Conservation (phyloP, 2,888 invertebrate species). For the Eupeodes latifasciatus region DNA sequence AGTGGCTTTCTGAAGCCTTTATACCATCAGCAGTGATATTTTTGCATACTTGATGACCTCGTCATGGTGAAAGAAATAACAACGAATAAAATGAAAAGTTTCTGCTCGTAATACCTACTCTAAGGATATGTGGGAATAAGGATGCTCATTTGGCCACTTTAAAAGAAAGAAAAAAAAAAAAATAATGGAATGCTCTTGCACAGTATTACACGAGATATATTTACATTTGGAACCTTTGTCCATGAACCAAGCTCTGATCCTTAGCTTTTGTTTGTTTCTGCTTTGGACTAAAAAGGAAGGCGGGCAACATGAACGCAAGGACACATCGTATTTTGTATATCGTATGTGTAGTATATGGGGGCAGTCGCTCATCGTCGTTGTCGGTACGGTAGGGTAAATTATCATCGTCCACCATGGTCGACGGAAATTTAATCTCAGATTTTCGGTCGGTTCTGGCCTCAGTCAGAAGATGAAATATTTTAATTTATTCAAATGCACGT, state of each 20-base stretch:
- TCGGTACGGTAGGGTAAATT: conserved; percentile 21
- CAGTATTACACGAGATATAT: not conserved
- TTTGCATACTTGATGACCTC: not conserved
- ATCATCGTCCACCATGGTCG: conserved; percentile 56
- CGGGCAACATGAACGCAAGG: conserved; percentile 35
- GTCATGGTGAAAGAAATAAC: not conserved
- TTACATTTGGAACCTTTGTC: conserved; percentile 19
- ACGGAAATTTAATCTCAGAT: conserved; percentile 68
- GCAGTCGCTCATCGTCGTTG: not conserved
- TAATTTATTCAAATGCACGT: conserved; percentile 75
- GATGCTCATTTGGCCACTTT: not conserved
- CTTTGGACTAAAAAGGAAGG: conserved; percentile 22
- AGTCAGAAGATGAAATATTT: conserved; percentile 66
- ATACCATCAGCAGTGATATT: not conserved
- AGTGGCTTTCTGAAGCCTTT: not conserved
- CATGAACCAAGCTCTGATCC: conserved; percentile 34
- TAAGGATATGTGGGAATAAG: conserved; percentile 12
- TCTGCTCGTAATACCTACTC: not conserved
- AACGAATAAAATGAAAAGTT: not conserved
- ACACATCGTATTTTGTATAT: not conserved
- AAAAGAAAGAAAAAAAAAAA: conserved; percentile 4
- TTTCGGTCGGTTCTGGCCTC: conserved; percentile 50
- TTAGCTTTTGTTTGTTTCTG: conserved; percentile 30
- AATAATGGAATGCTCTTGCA: not conserved
- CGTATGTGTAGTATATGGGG: not conserved